These are phyloP conservation scores for Tanypteryx hageni DNA, from an alignment of 2,888 invertebrate genomes.

Conservation along the genomic window DNA sequence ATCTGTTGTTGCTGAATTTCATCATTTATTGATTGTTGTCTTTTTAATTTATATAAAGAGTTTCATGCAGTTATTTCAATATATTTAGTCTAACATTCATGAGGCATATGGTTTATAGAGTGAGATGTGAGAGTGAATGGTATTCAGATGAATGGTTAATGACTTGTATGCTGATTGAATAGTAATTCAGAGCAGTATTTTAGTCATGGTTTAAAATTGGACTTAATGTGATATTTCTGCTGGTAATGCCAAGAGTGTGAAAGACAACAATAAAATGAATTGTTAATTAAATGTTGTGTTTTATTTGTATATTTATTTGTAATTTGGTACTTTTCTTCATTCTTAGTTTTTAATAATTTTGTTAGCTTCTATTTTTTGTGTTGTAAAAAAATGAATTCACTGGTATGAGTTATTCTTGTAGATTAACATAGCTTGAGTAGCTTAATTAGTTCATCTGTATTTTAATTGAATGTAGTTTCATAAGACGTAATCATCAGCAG, in stretches of 20 bases:
- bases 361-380: not conserved
- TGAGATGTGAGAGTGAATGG: not conserved
- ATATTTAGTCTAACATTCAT: slow-evolving; percentile 42
- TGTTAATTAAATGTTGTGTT: slow-evolving; percentile 54
- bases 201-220: slow-evolving; percentile 31
- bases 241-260: slow-evolving; percentile 44
- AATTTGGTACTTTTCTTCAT: not conserved
- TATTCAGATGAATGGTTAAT: not conserved
- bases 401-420: not conserved
- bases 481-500: too few relatives aligned
- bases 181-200: slow-evolving; percentile 35
- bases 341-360: not conserved
- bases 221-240: slow-evolving; percentile 50
- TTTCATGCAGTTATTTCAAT: slow-evolving; percentile 48
- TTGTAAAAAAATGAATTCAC: not conserved
- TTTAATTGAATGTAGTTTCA: too few relatives aligned
- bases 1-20: slow-evolving; percentile 39
- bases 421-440: too few relatives aligned
- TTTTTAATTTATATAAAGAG: slow-evolving; percentile 46
- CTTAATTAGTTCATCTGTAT: too few relatives aligned
- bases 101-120: slow-evolving; percentile 15
- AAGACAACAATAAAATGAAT: slow-evolving; percentile 41
- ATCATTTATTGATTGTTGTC: slow-evolving; percentile 22
- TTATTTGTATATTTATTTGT: not conserved
- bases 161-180: not conserved